Percentiles rank a stretch among this genome's conserved stretches.
Conservation (phyloP, 2,797 vertebrate genomes). For the Sebastes diploproa region DNA sequence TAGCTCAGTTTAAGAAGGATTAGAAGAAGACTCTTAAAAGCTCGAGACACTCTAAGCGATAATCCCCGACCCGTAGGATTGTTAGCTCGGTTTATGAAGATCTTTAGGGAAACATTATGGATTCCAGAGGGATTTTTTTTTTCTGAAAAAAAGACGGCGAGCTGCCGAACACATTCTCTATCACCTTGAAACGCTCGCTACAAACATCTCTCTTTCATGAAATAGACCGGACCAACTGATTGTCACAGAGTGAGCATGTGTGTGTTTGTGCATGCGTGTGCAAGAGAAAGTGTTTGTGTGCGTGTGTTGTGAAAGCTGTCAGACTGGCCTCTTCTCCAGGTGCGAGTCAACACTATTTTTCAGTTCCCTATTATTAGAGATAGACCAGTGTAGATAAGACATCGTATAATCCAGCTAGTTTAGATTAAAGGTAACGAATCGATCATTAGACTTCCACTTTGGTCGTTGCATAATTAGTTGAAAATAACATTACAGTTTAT, state of each 20-base stretch:
- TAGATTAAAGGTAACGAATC: conserved; percentile 53
- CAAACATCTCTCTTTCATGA: conserved; percentile 57
- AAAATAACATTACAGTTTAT: conserved; percentile 70
- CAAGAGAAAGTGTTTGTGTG: conserved; percentile 1
- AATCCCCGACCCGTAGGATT: conserved; percentile 56
- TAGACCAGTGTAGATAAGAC: conserved; percentile 47
- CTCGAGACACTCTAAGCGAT: conserved; percentile 49
- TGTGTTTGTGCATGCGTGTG: conserved; percentile 10
- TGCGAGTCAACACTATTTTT: conserved; percentile 45
- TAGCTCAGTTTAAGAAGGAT: conserved; percentile 62
- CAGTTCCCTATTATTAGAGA: conserved; percentile 53
- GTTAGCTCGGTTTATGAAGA: conserved; percentile 43
- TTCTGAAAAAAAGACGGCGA: background rate
- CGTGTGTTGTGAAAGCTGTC: conserved; percentile 33
- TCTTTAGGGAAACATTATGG: conserved; percentile 47
- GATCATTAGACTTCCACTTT: conserved; percentile 59
- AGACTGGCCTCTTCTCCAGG: conserved; percentile 20
- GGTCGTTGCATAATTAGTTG: conserved; percentile 67
- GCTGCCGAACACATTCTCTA: conserved; percentile 50
- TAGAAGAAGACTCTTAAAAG: conserved; percentile 54
- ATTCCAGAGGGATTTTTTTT: conserved; percentile 50
- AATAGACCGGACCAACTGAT: conserved; percentile 68
- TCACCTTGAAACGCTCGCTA: conserved; percentile 41
- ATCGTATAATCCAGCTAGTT: conserved; percentile 62
- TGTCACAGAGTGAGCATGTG: conserved; percentile 56